Conservation (phyloP, 2,797 vertebrate genomes). For the Tokudaia tokunoshimensis region DNA sequence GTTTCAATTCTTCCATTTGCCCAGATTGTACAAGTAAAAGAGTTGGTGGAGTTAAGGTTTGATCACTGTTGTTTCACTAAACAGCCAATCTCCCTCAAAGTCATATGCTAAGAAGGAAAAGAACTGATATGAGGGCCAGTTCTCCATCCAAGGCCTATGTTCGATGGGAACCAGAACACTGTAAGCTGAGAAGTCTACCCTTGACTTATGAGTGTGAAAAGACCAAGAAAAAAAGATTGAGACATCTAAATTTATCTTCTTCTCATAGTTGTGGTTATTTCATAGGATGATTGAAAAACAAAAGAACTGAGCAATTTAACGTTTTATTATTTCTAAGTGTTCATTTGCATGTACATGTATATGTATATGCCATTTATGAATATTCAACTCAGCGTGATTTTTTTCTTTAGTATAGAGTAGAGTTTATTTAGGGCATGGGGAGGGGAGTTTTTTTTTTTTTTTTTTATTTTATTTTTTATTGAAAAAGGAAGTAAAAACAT, state of each 20-base stretch:
- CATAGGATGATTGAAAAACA: constrained; percentile 13
- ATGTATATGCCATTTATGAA: background rate
- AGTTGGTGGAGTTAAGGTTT: background rate
- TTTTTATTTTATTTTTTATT: too few relatives aligned
- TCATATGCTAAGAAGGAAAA: background rate
- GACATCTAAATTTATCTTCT: background rate
- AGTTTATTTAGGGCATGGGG: too few relatives aligned
- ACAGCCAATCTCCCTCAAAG: background rate
- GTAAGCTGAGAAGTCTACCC: background rate
- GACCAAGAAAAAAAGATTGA: background rate
- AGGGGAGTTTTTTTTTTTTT: too few relatives aligned
- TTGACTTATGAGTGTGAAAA: constrained; percentile 20
- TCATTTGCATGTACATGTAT: background rate
- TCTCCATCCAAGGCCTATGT: background rate
- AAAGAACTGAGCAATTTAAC: background rate
- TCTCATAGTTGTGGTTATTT: background rate
- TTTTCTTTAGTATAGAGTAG: too few relatives aligned
- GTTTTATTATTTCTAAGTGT: background rate
- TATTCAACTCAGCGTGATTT: background rate
- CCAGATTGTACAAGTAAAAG: background rate
- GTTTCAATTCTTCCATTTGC: constrained; percentile 54
- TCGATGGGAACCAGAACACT: background rate
- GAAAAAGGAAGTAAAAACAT: too few relatives aligned
- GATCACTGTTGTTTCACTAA: background rate
- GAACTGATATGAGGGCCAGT: background rate